Base-by-base conservation (phyloP, 2,797 vertebrate genomes). In the Manis crassicaudata region DNA sequence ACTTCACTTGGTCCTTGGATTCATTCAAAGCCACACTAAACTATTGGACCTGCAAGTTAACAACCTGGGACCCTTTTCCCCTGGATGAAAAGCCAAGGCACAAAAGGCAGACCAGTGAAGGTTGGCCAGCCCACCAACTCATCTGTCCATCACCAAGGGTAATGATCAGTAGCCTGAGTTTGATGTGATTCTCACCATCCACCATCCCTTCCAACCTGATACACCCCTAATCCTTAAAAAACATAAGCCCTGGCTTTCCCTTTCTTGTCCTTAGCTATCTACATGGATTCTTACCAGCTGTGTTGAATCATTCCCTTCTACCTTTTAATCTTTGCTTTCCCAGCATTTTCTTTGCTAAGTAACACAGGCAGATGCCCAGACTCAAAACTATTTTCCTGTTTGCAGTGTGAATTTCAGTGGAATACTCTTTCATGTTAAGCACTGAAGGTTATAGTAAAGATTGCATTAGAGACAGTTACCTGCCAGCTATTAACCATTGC, bases 401-500 rank as follows among this genome's bases (percentile, higher is more conserved):
- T 76, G 62, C 85, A 87, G 85, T 50, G 76, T 90, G 79, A 23
- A 93, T 97, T 95, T 80, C 83, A 84, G 70, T 89, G 75, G 72
- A 62, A 62, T 50, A 82, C 29, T 58, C 86, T 90, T 95, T 83
- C 90, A 60, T 52, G 52, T 92, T 67, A 58, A 60, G 70, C 90
- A 92, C 63, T 96, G 70, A 54, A 93, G 56, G n/a, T 32, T 90
- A 82, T 81, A 54, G 81, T 84, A 85, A 95, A 93, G 70, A 97
- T 76, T 94, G 67, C 93, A 96, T 86, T 65, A 92, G 92, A 46
- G 88, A 93, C 84, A 97, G 63, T 93, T 97, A 96, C 77, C 90
- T 95, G 94, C 93, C 93, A 94, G 62, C 68, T 86, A 90, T 90
- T 94, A 94, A 68, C 88, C 92, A 85, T 93, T 21, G 76, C 90